Conservation (phyloP, 2,113 vertebrate genomes). For the Dasyprocta punctata region DNA sequence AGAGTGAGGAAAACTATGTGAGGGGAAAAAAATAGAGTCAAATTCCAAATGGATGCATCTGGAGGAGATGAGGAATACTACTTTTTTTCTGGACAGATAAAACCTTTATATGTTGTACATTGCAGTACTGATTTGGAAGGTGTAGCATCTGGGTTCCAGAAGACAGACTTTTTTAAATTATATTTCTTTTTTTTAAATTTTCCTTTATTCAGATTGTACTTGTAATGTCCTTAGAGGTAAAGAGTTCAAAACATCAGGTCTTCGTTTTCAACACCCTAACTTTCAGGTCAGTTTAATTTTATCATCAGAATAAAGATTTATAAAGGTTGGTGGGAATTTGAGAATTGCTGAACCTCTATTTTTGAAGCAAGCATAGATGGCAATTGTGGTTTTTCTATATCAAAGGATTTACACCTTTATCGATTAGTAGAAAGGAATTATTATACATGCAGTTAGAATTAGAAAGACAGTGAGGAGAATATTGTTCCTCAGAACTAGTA, state of each 20-base stretch:
- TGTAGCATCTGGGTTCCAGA: not conserved
- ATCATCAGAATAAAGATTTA: not conserved
- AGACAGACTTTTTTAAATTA: not conserved
- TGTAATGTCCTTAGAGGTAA: not conserved
- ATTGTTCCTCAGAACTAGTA: not conserved
- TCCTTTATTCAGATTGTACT: not conserved
- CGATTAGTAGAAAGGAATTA: not conserved
- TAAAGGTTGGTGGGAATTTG: not conserved
- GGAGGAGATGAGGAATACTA: not conserved
- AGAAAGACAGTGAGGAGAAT: not conserved
- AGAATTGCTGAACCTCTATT: not conserved
- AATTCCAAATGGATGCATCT: not conserved
- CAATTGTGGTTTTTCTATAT: not conserved
- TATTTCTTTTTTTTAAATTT: not conserved
- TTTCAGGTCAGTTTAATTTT: conserved; percentile 22
- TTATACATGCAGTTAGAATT: not conserved
- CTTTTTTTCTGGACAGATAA: not conserved
- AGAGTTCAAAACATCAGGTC: not conserved
- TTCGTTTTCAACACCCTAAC: not conserved
- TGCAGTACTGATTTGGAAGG: not conserved
- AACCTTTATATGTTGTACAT: not conserved
- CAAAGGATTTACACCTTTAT: not conserved
- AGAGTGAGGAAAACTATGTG: not conserved
- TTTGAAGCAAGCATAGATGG: not conserved
- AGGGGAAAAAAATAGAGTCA: not conserved